Conservation (phyloP, 2,888 invertebrate species). For the Danaus chrysippus region DNA sequence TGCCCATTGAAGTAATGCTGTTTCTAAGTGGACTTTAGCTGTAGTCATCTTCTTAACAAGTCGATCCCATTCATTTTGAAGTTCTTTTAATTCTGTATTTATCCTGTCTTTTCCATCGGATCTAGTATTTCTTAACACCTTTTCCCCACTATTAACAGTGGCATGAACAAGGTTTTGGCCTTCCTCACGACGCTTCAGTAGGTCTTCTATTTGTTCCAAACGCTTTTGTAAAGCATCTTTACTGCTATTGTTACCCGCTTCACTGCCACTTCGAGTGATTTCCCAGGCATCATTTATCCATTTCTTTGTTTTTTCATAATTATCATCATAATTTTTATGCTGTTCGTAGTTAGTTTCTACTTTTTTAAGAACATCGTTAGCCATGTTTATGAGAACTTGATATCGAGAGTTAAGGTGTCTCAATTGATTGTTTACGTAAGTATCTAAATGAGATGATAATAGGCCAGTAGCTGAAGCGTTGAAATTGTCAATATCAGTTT, state of each 20-base stretch:
- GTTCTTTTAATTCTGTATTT: slow-evolving; percentile 90
- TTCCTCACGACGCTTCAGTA: slow-evolving; percentile 89
- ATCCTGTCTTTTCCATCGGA: slow-evolving; percentile 94
- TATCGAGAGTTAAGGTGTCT: slow-evolving; percentile 92
- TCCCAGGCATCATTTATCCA: slow-evolving; percentile 95
- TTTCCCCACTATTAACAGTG: slow-evolving; percentile 93
- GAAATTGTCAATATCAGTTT: slow-evolving; percentile 89
- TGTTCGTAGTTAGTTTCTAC: slow-evolving; percentile 93
- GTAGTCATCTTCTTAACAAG: slow-evolving; percentile 94
- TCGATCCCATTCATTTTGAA: slow-evolving; percentile 95
- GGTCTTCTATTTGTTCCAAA: slow-evolving; percentile 87
- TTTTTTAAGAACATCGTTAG: slow-evolving; percentile 93
- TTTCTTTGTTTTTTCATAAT: slow-evolving; percentile 85
- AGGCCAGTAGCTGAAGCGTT: slow-evolving; percentile 88
- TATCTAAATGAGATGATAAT: slow-evolving; percentile 90
- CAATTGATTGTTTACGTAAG: slow-evolving; percentile 92
- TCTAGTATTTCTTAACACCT: slow-evolving; percentile 90
- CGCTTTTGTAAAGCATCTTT: slow-evolving; percentile 91
- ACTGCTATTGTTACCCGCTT: slow-evolving; percentile 86
- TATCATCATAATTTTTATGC: slow-evolving; percentile 88
- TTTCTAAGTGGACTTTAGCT: slow-evolving; percentile 94
- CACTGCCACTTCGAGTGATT: slow-evolving; percentile 88
- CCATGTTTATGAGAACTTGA: slow-evolving; percentile 92
- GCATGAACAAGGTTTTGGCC: slow-evolving; percentile 92
- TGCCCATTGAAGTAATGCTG: slow-evolving; percentile 95